A percentile compares a stretch with the other conserved stretches of the same genome.
phyloP scores from a whole-genome alignment of 2,797 vertebrate genomes.

The Notamacropus eugenii region DNA sequence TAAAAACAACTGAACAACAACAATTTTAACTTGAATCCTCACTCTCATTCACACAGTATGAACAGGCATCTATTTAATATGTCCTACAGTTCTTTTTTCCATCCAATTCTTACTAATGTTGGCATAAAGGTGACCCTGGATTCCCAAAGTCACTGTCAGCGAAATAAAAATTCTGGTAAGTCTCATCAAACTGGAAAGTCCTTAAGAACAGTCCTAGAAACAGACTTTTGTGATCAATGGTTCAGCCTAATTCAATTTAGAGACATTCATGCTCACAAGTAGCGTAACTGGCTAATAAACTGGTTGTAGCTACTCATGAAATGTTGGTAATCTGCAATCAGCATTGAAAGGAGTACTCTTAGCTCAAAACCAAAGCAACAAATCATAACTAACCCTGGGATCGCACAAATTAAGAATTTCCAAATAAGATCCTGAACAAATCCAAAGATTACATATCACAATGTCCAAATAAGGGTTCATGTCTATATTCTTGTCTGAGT shows the following conservation, averaged over 20 bases:
- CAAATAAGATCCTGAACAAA: background rate
- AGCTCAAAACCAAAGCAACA: background rate
- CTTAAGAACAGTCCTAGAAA: background rate
- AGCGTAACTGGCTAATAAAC: background rate
- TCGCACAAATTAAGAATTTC: background rate
- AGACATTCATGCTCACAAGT: background rate
- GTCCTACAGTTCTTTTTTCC: background rate
- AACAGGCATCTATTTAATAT: background rate
- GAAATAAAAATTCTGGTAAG: background rate
- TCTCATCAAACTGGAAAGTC: background rate
- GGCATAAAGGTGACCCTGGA: background rate
- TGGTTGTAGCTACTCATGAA: background rate
- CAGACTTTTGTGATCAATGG: background rate
- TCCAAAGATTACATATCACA: background rate
- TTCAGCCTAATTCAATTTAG: background rate
- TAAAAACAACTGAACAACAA: background rate
- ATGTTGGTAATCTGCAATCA: background rate
- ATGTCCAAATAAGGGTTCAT: background rate
- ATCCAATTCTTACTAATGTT: background rate
- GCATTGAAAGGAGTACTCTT: background rate
- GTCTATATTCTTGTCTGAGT: background rate
- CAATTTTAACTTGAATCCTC: background rate
- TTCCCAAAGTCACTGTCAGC: background rate
- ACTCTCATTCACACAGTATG: background rate
- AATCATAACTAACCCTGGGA: background rate